Evolutionary conservation across 2,113 vertebrate genomes (phyloP), one percentile per base, ranked within the genome.

Genomic region (Bombycilla garrulus): DNA sequence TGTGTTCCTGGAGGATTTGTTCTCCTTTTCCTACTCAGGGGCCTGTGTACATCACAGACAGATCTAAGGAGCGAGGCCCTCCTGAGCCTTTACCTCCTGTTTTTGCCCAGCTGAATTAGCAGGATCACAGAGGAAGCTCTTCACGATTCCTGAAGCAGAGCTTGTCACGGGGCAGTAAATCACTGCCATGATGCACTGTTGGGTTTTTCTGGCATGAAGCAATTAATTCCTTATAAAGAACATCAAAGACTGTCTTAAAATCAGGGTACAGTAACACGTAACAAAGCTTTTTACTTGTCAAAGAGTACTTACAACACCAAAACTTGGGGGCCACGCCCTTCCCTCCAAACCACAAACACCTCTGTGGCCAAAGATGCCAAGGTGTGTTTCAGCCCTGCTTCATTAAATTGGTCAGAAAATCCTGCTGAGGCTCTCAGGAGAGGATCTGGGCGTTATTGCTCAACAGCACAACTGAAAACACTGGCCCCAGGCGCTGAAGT

Each of bases 81-180:
- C 22, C 2, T 0, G 20, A 24, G 0, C 0, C 20, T 26, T 31
- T 9, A 5, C 40, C 42, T 69, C 14, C 5, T 24, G 29, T 2
- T 40, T 22, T 21, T 76, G 31, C 31, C 48, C 70, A 65, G 31
- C 24, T 54, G 54, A 26, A 42, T 26, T 5, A 42, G n/a, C 53
- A 72, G 45, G 14, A 8, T 57, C 16, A 6, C 21, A 26, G 14
- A 8, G 51, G 60, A n/a, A 67, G 15, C 33, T 80, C 24, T 48
- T 60, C 23, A 2, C 2, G 24, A 10, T 22, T 54, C 38, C 74
- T 28, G 40, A 51, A 51, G 44, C 60, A 84, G 77, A 53, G 38
- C 26, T 51, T 57, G 40, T 71, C 69, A 31, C 1, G 1, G 66
- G 22, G 25, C 48, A 45, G 29, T 24, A 47, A 21, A 65, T 21